Evolutionary conservation across 2,113 vertebrate species (phyloP), one percentile per base, ranked within the genome.

Genomic region (Cacatua alba): DNA sequence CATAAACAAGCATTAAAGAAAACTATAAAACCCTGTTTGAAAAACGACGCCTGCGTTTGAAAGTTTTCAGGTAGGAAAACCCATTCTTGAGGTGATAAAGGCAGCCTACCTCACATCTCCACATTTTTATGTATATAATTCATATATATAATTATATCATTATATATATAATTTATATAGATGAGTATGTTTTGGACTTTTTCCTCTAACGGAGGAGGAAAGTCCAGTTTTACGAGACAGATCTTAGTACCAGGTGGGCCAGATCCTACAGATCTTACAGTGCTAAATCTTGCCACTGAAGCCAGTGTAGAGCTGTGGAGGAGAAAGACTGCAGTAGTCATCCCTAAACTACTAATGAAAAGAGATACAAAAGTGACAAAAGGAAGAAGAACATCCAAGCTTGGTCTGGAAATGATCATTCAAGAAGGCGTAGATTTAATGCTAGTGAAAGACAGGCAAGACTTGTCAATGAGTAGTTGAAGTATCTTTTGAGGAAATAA

Each of bases 101-200:
- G 92, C 94, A 97, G 90, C 69, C 75, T 74, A 87, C 20, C 60
- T 80, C 35, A 57, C 29, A 65, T 65, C 60, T 91, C 43, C 4
- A 84, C 43, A 51, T 63, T 78, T 77, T 78, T 23, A 82, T 79
- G 83, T 76, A 96, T 94, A 92, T 94, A 97, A 95, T 68, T 92
- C 92, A 97, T 95, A 95, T 92, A 95, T 37, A 37, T 37, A 37
- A 37, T 37, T 94, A 94, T 24, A 67, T 48, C 3, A 89, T 95
- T 78, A 95, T 94, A 96, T 94, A 95, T 92, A 91, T 97, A 97
- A 95, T 39, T 95, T 95, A 96, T 75, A 95, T 60, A 96, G 53
- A 81, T 8, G 48, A 81, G n/a, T 79, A 69, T 53, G 64, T 88
- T 55, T 90, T 72, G 82, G 77, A 88, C 51, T 74, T 72, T 84